These are phyloP conservation scores for Proterorhinus semilunaris DNA, from an alignment of 2,113 vertebrate genomes.

Conservation along the genomic window DNA sequence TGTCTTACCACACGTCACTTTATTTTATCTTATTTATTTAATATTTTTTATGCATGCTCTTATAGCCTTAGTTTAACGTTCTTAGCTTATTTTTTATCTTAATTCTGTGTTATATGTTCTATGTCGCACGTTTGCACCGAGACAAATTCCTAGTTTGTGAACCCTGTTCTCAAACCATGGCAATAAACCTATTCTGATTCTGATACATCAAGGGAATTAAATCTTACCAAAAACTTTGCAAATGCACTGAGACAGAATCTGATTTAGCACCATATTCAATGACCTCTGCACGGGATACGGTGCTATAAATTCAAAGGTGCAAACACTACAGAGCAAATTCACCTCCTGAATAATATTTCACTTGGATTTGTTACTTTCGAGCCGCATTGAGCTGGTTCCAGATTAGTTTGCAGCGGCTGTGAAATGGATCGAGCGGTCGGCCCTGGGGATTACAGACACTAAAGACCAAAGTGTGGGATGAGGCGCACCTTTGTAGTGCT, in stretches of 20 bases:
- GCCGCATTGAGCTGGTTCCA: background rate
- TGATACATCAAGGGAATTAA: background rate
- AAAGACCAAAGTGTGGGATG: background rate
- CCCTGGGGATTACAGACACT: background rate
- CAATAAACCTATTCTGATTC: too few species aligned
- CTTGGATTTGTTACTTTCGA: constrained; percentile 5
- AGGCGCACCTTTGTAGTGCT: background rate
- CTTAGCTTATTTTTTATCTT: too few species aligned
- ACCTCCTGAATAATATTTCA: constrained; percentile 4
- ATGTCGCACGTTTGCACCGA: too few species aligned
- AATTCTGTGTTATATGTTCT: too few species aligned
- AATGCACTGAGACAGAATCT: background rate
- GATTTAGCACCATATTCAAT: background rate
- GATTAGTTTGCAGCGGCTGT: background rate
- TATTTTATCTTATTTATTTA: too few species aligned
- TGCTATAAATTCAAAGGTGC: background rate
- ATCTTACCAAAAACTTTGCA: background rate
- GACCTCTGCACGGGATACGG: background rate
- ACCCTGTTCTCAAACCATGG: too few species aligned
- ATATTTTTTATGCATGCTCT: too few species aligned
- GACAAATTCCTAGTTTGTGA: too few species aligned
- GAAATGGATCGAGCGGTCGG: background rate
- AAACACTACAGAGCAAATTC: background rate
- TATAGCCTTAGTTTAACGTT: too few species aligned
- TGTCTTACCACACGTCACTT: too few species aligned